A percentile compares a stretch with the other conserved stretches of the same genome.
These are phyloP conservation scores for Calliphora vicina DNA, from an alignment of 1,140 invertebrate species.

Conservation along the genomic window DNA sequence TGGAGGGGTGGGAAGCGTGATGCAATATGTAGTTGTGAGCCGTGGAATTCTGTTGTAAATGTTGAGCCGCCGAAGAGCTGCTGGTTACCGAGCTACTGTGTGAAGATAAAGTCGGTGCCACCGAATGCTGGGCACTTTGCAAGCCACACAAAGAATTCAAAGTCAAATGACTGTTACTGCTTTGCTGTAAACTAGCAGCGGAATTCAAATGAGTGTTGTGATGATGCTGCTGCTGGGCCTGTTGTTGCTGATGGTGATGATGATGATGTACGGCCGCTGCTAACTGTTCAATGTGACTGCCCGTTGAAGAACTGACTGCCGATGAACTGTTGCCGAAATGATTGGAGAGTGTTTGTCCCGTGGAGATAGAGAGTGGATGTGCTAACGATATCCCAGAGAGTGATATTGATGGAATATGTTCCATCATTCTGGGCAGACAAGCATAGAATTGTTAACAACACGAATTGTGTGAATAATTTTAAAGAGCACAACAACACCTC, in stretches of 20 bases:
- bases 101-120: not conserved
- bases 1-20: constrained; percentile 27
- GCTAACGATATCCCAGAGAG: constrained; percentile 61
- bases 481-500: not conserved
- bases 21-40: constrained; percentile 21
- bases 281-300: constrained; percentile 52
- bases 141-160: constrained; percentile 40
- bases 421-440: constrained; percentile 59
- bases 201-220: constrained; percentile 35
- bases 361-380: constrained; percentile 53
- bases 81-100: constrained; percentile 45
- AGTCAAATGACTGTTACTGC: constrained; percentile 48
- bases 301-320: constrained; percentile 42
- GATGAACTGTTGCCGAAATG: constrained; percentile 37
- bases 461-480: not conserved
- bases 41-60: constrained; percentile 48
- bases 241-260: constrained; percentile 46
- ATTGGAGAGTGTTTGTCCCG: constrained; percentile 39
- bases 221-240: constrained; percentile 49
- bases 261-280: constrained; percentile 55
- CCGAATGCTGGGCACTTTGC: not conserved
- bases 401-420: constrained; percentile 62
- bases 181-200: constrained; percentile 43
- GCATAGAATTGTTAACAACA: not conserved
- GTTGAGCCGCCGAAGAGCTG: constrained; percentile 43